Evolutionary conservation across 2,888 invertebrate genomes (phyloP).

Genomic region (Serripes groenlandicus): DNA sequence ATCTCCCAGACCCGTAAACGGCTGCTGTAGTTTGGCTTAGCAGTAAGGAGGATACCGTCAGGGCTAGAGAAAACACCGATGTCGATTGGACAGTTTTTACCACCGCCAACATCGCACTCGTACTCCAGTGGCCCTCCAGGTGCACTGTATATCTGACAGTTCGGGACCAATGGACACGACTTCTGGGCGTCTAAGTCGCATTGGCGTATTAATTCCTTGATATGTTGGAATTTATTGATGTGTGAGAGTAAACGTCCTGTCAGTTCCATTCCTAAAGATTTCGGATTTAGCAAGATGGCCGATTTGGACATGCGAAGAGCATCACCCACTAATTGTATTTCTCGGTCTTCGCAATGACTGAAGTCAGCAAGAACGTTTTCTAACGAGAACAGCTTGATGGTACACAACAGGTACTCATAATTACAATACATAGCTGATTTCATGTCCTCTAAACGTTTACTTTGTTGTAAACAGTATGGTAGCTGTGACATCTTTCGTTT

Average conservation of each 20-base stretch:
- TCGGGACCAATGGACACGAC: slow-evolving; percentile 79
- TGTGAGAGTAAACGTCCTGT: slow-evolving; percentile 95
- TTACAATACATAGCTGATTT: slow-evolving; percentile 97
- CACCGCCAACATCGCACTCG: slow-evolving; percentile 77
- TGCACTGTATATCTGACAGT: slow-evolving; percentile 80
- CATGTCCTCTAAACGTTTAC: slow-evolving; percentile 91
- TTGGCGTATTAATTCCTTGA: slow-evolving; percentile 77
- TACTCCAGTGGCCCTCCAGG: slow-evolving; percentile 84
- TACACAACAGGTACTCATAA: slow-evolving; percentile 98
- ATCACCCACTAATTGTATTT: slow-evolving; percentile 96
- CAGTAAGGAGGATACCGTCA: slow-evolving; percentile 78
- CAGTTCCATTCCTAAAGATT: slow-evolving; percentile 97
- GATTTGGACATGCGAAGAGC: slow-evolving; percentile 97
- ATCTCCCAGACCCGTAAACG: slow-evolving; percentile 79
- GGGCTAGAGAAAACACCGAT: slow-evolving; percentile 78
- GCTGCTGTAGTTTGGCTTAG: slow-evolving; percentile 77
- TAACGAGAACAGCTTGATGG: slow-evolving; percentile 96
- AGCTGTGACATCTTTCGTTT: slow-evolving; percentile 82
- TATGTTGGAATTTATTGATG: slow-evolving; percentile 61
- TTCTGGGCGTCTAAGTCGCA: slow-evolving; percentile 77
- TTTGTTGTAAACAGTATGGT: slow-evolving; percentile 78
- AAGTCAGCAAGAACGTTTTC: slow-evolving; percentile 97
- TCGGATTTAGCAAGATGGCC: slow-evolving; percentile 94
- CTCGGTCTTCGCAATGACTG: slow-evolving; percentile 87
- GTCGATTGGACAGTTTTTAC: slow-evolving; percentile 70